Evolutionary conservation across 2,113 vertebrate species (phyloP), one percentile per base, ranked within the genome.

Genomic region (Drymodes brunneopygia): DNA sequence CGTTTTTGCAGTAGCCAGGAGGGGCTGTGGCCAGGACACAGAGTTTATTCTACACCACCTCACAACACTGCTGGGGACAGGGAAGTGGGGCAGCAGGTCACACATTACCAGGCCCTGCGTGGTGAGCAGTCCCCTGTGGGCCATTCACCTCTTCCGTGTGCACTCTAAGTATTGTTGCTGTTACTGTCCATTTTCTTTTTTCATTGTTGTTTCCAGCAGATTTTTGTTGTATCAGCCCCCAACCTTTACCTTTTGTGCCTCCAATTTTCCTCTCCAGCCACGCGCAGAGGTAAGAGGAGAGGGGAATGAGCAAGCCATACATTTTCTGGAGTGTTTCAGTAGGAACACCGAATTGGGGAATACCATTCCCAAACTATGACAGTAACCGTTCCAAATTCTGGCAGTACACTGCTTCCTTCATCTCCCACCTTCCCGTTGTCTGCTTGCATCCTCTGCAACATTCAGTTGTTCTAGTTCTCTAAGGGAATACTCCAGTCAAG

Each of bases 321-420:
- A 10, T 7, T 17, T 25, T 31, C 27, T 69, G 71, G 48, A 61
- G 40, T 48, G 47, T 33, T 75, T 54, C 4, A 2, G 40, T 48
- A 40, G 11, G n/a, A 69, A 31, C 18, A 36, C 7, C 23, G 27
- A 31, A 42, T 1, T 54, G 22, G 40, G 40, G 15, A 69, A 61
- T 47, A 75, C 18, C 1, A 0, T 35, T 69, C 40, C 47, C 54
- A 48, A 83, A 42, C 31, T 22, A 24, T 7, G 27, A 56, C 29
- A 77, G 16, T 58, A 85, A 97, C 78, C 53, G 31, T 72, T 86
- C 84, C 66, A 42, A 81, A 84, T 44, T 61, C 88, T 83, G 89
- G 91, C 92, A 96, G 85, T 58, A 77, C 91, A 31, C 81, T 83
- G 51, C 88, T 91, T 61, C 62, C 86, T 91, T 92, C 73, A 96